These are phyloP conservation scores for Drosophila rellima DNA, from an alignment of 2,888 invertebrate genomes.

Conservation along the genomic window DNA sequence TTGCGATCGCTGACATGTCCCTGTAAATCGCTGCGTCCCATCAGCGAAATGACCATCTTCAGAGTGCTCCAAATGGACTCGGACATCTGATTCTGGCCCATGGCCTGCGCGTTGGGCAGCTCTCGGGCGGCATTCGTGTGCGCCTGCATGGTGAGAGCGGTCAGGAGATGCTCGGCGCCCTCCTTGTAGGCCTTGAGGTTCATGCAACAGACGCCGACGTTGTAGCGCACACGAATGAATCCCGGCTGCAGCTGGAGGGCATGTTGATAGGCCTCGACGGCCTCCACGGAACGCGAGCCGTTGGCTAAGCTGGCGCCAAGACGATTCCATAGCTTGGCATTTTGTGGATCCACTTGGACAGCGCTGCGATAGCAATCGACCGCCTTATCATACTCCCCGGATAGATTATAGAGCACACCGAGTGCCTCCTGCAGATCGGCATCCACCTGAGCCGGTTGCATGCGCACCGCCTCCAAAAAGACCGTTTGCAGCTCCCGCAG, in stretches of 20 bases:
- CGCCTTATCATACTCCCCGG: slow-evolving; percentile 97
- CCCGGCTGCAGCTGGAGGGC: slow-evolving; percentile 97
- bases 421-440: slow-evolving; percentile 97
- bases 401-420: slow-evolving; percentile 97
- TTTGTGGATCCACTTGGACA: slow-evolving; percentile 90
- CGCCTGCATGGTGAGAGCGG: slow-evolving; percentile 96
- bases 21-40: slow-evolving; percentile 90
- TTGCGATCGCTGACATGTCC: slow-evolving; percentile 88
- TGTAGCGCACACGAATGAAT: slow-evolving; percentile 98
- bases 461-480: slow-evolving; percentile 92
- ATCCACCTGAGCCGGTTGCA: slow-evolving; percentile 91
- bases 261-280: slow-evolving; percentile 97
- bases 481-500: slow-evolving; percentile 90
- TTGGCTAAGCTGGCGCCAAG: slow-evolving; percentile 99
- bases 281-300: slow-evolving; percentile 97
- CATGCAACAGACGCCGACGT: slow-evolving; percentile 99
- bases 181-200: slow-evolving; percentile 97
- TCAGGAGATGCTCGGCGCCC: slow-evolving; percentile 97
- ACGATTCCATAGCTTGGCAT: slow-evolving; percentile 98
- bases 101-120: slow-evolving; percentile 87
- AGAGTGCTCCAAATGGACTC: slow-evolving; percentile 98
- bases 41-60: slow-evolving; percentile 93
- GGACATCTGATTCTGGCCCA: slow-evolving; percentile 89
- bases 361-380: slow-evolving; percentile 98
- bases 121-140: slow-evolving; percentile 86